Conservation (phyloP, 2,113 vertebrate species). For the Lanius ludovicianus region DNA sequence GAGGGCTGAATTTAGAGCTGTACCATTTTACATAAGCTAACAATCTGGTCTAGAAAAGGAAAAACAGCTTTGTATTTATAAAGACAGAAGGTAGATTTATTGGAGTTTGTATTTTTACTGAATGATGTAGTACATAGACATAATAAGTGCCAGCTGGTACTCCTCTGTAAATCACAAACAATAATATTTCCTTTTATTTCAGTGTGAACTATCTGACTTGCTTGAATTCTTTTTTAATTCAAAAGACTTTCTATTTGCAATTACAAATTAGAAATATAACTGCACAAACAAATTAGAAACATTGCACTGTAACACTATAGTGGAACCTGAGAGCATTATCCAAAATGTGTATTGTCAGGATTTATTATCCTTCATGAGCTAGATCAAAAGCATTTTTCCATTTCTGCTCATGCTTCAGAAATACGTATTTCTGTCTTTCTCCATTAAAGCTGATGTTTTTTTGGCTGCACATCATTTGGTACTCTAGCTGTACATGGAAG, state of each 20-base stretch:
- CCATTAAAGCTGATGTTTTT: background rate
- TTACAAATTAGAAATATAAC: background rate
- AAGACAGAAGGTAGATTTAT: constrained; percentile 43
- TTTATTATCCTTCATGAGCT: background rate
- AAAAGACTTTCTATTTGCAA: background rate
- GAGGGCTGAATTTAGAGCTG: background rate
- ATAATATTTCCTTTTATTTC: constrained; percentile 27
- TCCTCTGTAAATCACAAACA: constrained; percentile 16
- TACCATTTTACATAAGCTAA: background rate
- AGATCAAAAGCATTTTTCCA: background rate
- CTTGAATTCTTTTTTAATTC: background rate
- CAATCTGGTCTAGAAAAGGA: background rate
- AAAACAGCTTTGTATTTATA: constrained; percentile 35
- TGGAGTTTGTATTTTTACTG: constrained; percentile 26
- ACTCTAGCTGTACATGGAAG: background rate
- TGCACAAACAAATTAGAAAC: background rate
- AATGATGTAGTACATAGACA: constrained; percentile 28
- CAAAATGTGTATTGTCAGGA: background rate
- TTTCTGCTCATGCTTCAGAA: background rate
- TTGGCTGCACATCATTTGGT: background rate
- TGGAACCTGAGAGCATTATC: background rate
- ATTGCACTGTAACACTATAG: background rate
- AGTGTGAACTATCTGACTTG: background rate
- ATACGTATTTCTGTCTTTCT: background rate
- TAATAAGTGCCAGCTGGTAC: constrained; percentile 54